Conservation (phyloP, 1,140 invertebrate species). For the Rhagoletis zephyria region DNA sequence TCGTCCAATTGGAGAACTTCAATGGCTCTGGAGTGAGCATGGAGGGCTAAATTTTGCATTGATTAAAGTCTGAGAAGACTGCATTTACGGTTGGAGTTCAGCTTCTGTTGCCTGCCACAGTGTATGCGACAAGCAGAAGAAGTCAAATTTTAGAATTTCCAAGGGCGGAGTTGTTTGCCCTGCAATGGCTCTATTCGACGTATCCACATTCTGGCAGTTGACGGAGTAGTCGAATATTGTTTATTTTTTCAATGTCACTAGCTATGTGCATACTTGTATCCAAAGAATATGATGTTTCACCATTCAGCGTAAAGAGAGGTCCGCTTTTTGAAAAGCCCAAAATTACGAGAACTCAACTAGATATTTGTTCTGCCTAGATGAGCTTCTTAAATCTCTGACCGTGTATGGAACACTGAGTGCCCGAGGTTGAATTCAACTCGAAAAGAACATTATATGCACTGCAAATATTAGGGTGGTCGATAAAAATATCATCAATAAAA, state of each 20-base stretch:
- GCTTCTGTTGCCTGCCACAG: neutral
- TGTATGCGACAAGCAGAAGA: neutral
- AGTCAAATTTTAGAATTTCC: neutral
- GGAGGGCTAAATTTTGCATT: neutral
- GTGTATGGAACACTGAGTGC: no score
- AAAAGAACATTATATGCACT: no score
- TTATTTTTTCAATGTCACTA: neutral
- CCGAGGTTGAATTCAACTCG: no score
- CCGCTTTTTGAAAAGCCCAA: no score
- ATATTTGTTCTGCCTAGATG: no score
- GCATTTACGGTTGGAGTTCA: neutral
- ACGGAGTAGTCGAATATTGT: neutral
- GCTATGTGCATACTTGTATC: no score
- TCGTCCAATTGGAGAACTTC: neutral
- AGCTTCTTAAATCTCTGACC: no score
- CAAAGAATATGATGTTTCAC: no score
- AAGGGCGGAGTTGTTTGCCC: neutral
- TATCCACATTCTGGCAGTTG: slow-evolving; percentile 3
- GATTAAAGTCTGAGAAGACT: slow-evolving; percentile 1
- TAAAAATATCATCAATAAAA: no score
- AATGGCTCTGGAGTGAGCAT: neutral
- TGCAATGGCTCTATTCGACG: neutral
- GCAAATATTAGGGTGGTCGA: no score
- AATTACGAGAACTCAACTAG: no score
- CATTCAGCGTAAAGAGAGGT: no score